Percentiles rank a stretch among this genome's conserved stretches.
Conservation (phyloP, 35 echinoderm and acorn worm genomes). For the Apostichopus parvimensis region DNA sequence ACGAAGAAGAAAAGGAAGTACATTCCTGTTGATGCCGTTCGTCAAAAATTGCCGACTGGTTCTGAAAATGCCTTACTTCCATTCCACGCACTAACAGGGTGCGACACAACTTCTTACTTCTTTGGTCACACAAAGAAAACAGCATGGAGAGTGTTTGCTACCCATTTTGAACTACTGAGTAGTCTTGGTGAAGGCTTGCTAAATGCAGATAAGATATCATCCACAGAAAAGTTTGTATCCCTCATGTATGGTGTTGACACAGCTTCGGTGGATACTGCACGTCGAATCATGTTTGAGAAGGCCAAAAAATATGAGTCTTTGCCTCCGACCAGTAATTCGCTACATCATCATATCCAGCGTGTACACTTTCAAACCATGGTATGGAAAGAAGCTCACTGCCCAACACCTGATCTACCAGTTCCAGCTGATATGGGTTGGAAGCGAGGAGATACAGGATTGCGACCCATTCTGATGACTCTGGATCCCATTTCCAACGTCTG, state of each 20-base stretch:
- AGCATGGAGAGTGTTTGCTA: neutral
- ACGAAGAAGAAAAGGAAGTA: conserved; percentile 13
- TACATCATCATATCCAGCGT: conserved; percentile 34
- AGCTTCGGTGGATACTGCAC: neutral
- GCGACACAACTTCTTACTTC: conserved; percentile 21
- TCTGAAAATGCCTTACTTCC: neutral
- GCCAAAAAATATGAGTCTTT: neutral
- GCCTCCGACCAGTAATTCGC: conserved; percentile 31
- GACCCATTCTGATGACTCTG: neutral
- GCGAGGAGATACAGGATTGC: neutral
- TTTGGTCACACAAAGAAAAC: conserved; percentile 4
- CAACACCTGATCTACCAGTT: neutral
- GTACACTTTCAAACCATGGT: conserved; percentile 53
- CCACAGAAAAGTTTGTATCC: conserved; percentile 23
- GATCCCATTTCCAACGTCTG: neutral
- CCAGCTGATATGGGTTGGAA: conserved; percentile 14
- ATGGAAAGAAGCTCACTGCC: conserved; percentile 51
- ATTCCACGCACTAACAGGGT: conserved; percentile 20
- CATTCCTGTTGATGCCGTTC: conserved; percentile 7
- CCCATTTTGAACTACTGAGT: conserved; percentile 2
- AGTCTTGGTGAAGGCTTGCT: neutral
- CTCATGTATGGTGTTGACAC: conserved; percentile 6
- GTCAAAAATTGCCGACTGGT: neutral
- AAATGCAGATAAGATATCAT: conserved; percentile 12
- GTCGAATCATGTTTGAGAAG: conserved; percentile 4